Percentiles rank a stretch among this genome's conserved stretches.
phyloP scores from a whole-genome alignment of 2,113 vertebrate species.

The Notarius quadriscutis region DNA sequence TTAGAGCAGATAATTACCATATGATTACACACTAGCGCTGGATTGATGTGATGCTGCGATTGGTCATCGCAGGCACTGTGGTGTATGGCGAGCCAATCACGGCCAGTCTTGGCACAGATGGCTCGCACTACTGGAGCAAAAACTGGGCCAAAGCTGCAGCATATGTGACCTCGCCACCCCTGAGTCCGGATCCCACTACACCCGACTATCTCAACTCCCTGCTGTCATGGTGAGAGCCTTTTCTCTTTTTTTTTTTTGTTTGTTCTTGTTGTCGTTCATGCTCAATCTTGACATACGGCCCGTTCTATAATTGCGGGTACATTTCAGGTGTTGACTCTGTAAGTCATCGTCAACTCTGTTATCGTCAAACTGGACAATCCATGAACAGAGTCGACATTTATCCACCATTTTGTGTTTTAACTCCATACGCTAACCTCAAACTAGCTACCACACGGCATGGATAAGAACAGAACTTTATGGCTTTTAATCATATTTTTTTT shows the following conservation, averaged over 20 bases:
- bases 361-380: too few species aligned
- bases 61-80: constrained; percentile 81
- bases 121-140: constrained; percentile 99
- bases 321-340: too few species aligned
- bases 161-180: constrained; percentile 92
- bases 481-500: too few species aligned
- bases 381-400: too few species aligned
- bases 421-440: too few species aligned
- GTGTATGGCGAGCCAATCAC: constrained; percentile 96
- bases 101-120: constrained; percentile 93
- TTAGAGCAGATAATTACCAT: constrained; percentile 7
- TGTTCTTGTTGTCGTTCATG: neutral
- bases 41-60: constrained; percentile 7
- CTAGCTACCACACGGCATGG: too few species aligned
- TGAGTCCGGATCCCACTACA: constrained; percentile 95
- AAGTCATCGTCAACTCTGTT: too few species aligned
- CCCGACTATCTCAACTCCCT: constrained; percentile 97
- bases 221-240: constrained; percentile 86
- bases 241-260: neutral
- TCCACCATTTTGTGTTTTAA: too few species aligned
- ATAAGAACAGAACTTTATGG: too few species aligned
- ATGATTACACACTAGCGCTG: neutral
- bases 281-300: neutral
- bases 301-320: too few species aligned
- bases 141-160: constrained; percentile 98